Evolutionary conservation across 2,113 vertebrate genomes (phyloP).

Genomic region (Podiceps cristatus): DNA sequence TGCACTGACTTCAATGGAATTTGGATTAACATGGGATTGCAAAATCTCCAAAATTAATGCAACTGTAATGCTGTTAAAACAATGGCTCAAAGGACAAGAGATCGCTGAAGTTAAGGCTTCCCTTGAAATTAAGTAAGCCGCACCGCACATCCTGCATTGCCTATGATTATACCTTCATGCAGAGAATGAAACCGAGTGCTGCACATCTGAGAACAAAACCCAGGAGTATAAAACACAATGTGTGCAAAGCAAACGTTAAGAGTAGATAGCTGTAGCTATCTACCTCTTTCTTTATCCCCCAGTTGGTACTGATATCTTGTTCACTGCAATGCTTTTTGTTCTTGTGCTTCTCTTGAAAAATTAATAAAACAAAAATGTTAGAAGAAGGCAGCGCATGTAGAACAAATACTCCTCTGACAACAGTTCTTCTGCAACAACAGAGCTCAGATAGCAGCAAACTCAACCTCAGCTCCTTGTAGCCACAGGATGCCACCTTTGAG

Average conservation of each 20-base stretch:
- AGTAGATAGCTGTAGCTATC: neutral
- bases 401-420: slow-evolving; percentile 5
- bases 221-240: neutral
- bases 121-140: slow-evolving; percentile 29
- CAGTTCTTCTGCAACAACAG: neutral
- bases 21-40: slow-evolving; percentile 54
- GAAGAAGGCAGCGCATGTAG: neutral
- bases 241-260: neutral
- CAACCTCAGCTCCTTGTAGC: neutral
- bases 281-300: neutral
- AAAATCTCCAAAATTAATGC: slow-evolving; percentile 52
- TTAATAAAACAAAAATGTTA: slow-evolving; percentile 29
- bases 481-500: neutral
- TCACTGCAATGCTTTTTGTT: neutral
- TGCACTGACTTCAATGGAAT: slow-evolving; percentile 35
- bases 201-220: neutral
- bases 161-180: neutral
- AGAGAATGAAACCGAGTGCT: neutral
- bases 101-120: slow-evolving; percentile 10
- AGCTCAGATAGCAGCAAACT: neutral
- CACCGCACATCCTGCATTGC: neutral
- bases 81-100: neutral
- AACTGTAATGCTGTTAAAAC: slow-evolving; percentile 59
- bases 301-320: neutral
- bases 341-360: slow-evolving; percentile 38